Base-by-base conservation (phyloP, 2,113 vertebrate genomes). In the Porphyrio hochstetteri region DNA sequence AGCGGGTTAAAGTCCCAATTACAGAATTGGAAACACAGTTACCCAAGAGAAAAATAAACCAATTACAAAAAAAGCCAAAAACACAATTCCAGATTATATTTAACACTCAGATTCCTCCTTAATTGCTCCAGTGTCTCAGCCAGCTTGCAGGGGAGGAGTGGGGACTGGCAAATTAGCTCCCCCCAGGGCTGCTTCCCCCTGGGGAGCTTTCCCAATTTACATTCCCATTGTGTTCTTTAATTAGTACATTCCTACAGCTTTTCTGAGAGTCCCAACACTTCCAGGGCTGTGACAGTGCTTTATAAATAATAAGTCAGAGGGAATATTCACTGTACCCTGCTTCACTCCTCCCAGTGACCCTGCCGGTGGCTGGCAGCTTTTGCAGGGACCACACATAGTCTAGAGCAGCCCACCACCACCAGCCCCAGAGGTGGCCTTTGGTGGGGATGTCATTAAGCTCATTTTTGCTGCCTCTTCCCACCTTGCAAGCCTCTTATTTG, bases 161-260 rank as follows among this genome's bases (percentile, higher is more conserved):
- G 84, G 89, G 94, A 92, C 86, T 84, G 65, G 84, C 83, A 96
- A 97, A 97, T 96, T 97, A 97, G 89, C 93, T 96, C 69, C 93
- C 95, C 86, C 86, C 91, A 95, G 91, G 53, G 89, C 89, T 91
- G 72, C 83, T 79, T 97, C 81, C 81, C 95, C 81, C 93, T 88
- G 57, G 91, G 92, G 93, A 95, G 84, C 86, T 89, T 96, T 96
- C 94, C 83, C 93, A 96, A 97, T 97, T 96, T 97, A 96, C 95
- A 97, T 95, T 95, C 81, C 86, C 93, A 97, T 97, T 97, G 96
- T 97, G 80, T 96, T 96, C 94, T 79, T 95, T 97, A 97, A 97
- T 97, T 95, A 97, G 96, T 96, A 91, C 95, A 97, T 97, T 97
- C 96, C 96, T 97, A 75, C 74, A 95, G 93, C 81, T 92, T 96